Conservation (phyloP, 2,888 invertebrate genomes). For the Steinernema hermaphroditum region DNA sequence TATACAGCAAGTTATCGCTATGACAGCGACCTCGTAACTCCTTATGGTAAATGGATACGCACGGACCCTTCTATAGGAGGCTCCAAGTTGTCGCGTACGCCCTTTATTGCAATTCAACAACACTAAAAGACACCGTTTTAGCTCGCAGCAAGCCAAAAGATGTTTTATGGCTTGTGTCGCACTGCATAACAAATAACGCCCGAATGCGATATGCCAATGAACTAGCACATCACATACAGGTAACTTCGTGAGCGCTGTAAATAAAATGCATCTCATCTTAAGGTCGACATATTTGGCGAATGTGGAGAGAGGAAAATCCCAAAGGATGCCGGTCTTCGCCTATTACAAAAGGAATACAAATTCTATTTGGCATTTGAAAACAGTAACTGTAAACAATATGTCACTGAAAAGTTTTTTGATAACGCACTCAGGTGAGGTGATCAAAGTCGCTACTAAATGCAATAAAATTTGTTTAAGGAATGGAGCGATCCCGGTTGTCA, state of each 20-base stretch:
- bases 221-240: slow-evolving; percentile 35
- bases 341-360: slow-evolving; percentile 39
- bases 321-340: slow-evolving; percentile 1
- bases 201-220: slow-evolving; percentile 36
- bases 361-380: slow-evolving; percentile 55
- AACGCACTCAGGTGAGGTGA: slow-evolving; percentile 41
- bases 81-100: not conserved
- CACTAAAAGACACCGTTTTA: not conserved
- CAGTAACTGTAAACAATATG: slow-evolving; percentile 51
- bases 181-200: slow-evolving; percentile 48
- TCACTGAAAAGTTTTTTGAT: slow-evolving; percentile 53
- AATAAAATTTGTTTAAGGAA: too few species aligned
- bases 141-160: slow-evolving; percentile 24
- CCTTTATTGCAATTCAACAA: not conserved
- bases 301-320: slow-evolving; percentile 35
- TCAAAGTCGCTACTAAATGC: not conserved
- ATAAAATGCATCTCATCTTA: too few species aligned
- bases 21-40: slow-evolving; percentile 41
- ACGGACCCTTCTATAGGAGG: not conserved
- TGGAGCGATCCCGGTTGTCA: slow-evolving; percentile 43
- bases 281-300: slow-evolving; percentile 42
- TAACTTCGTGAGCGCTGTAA: too few species aligned
- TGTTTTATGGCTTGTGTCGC: slow-evolving; percentile 50
- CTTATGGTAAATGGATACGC: slow-evolving; percentile 40
- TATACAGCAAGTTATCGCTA: slow-evolving; percentile 44